phyloP scores from a whole-genome alignment of 2,797 vertebrate species.

The Dicrostonyx torquatus region DNA sequence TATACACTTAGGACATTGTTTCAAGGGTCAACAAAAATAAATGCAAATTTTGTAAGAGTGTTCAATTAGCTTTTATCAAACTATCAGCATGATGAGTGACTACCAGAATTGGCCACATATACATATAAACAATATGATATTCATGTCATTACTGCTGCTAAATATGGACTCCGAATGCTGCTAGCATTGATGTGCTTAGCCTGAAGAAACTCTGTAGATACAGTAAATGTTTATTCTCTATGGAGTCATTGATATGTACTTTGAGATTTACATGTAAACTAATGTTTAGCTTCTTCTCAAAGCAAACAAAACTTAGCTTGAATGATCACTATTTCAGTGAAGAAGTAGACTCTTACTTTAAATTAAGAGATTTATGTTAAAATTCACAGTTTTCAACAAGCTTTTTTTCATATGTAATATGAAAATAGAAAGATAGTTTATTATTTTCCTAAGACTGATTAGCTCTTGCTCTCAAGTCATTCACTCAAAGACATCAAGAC shows the following conservation, averaged over 20 bases:
- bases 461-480: not conserved
- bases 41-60: not conserved
- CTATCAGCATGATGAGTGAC: not conserved
- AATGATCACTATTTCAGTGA: not conserved
- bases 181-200: not conserved
- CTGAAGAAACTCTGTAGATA: not conserved
- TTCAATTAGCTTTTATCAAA: not conserved
- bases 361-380: not conserved
- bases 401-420: not conserved
- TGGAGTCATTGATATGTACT: not conserved
- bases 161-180: not conserved
- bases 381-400: not conserved
- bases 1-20: not conserved
- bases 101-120: not conserved
- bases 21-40: not conserved
- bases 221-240: not conserved
- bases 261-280: slow-evolving; percentile 10
- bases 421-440: not conserved
- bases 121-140: not conserved
- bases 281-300: not conserved
- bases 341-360: not conserved
- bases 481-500: not conserved
- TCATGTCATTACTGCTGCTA: not conserved
- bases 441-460: not conserved
- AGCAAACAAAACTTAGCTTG: not conserved